Evolutionary conservation across 1,140 invertebrate species (phyloP).

Genomic region (Holcopasites calliopsidis): DNA sequence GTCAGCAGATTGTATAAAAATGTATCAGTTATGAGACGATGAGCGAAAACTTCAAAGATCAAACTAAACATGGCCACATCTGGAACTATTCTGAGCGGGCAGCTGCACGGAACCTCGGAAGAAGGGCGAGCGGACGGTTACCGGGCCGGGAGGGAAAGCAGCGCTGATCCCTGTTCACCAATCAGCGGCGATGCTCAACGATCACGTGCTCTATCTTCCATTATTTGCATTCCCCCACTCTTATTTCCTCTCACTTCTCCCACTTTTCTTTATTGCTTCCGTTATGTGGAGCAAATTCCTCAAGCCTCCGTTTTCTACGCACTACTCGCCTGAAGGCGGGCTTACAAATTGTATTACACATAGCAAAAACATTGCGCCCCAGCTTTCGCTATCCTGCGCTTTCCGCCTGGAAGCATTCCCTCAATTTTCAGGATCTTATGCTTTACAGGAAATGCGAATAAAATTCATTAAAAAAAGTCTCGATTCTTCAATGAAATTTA

Average conservation of each 20-base stretch:
- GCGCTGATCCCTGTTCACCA: slow-evolving; percentile 44
- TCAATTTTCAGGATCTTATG: background rate
- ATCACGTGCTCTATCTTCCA: slow-evolving; percentile 57
- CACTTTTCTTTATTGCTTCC: slow-evolving; percentile 9
- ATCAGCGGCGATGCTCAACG: slow-evolving; percentile 28
- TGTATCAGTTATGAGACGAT: slow-evolving; percentile 70
- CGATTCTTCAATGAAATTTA: background rate
- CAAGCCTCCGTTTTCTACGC: slow-evolving; percentile 25
- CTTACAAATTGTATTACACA: slow-evolving; percentile 24
- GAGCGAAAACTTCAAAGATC: slow-evolving; percentile 78
- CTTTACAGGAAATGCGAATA: background rate
- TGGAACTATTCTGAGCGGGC: slow-evolving; percentile 78
- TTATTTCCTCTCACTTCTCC: background rate
- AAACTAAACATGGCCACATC: slow-evolving; percentile 80
- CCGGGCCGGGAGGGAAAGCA: slow-evolving; percentile 48
- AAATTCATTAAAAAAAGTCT: background rate
- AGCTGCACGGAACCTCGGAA: slow-evolving; percentile 55
- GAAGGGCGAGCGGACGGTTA: slow-evolving; percentile 37
- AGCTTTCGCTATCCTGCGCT: background rate
- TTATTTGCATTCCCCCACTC: slow-evolving; percentile 19
- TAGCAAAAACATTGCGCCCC: slow-evolving; percentile 49
- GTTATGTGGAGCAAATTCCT: slow-evolving; percentile 49
- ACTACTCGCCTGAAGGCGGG: slow-evolving; percentile 17
- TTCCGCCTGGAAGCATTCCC: too few species aligned
- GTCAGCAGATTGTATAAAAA: slow-evolving; percentile 64